Evolutionary conservation across 2,113 vertebrate species (phyloP), one percentile per base, ranked within the genome.

Genomic region (Microcebus tavaratra): DNA sequence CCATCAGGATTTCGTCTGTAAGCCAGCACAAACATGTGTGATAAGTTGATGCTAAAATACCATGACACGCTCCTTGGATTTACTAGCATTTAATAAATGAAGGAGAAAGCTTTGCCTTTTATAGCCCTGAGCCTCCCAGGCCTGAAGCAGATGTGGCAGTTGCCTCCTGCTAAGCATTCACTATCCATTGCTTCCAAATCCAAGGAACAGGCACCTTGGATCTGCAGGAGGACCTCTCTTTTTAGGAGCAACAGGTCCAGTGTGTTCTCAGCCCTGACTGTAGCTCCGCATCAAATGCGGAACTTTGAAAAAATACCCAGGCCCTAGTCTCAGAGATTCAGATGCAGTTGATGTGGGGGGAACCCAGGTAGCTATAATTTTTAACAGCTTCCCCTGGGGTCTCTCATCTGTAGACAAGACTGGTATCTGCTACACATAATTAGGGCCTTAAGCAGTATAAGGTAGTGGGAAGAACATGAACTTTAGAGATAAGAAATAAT

Each of bases 91-190:
- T 97, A 97, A 98, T 98, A 98, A 98, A 98, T 97, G 98, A 98
- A 98, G 96, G 97, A 95, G 94, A 98, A 97, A 98, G 97, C 97
- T 98, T 97, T 98, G 97, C 98, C 98, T 99, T 99, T 99, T 99
- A 98, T 98, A 98, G 98, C 97, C 48, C 88, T 42, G 97, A 94
- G 91, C 84, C 90, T 96, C 98, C 93, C 87, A 93, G 67, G 93
- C 95, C 97, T 97, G 94, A 97, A 89, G 94, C 73, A 4, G 96
- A 96, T 90, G 10, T 1, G 83, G 92, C 57, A 72, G 94, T 89
- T 57, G 75, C 94, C 48, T 95, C 95, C 93, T 96, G 97, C 97
- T 95, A 97, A 93, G 96, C 63, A 91, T 96, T 98, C 91, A 76
- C 97, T 92, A 96, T 21, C 39, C 93, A 90, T 17, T 6, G 34